Percentiles rank a stretch among this genome's conserved stretches.
phyloP scores from a whole-genome alignment of 2,797 vertebrate genomes.

The Octomys mimax region DNA sequence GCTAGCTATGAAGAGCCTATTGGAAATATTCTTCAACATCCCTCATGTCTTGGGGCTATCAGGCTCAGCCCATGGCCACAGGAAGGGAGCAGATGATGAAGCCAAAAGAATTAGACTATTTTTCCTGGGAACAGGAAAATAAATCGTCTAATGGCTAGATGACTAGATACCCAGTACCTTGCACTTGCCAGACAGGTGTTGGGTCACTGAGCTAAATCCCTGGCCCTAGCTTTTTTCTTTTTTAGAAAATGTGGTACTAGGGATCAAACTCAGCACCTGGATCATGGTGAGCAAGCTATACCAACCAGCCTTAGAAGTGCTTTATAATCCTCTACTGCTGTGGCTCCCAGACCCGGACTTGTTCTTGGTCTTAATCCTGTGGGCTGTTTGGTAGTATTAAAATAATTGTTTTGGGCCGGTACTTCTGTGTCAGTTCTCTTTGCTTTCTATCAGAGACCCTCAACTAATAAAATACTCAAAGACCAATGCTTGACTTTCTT shows the following conservation, averaged over 20 bases:
- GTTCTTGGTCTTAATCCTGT: background rate
- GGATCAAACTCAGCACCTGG: background rate
- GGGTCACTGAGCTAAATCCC: too few species aligned
- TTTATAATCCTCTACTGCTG: background rate
- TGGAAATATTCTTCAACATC: background rate
- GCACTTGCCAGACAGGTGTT: too few species aligned
- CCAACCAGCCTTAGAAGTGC: background rate
- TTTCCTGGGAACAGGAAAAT: conserved; percentile 5
- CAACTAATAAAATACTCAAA: background rate
- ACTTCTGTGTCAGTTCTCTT: conserved; percentile 38
- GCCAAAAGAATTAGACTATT: background rate
- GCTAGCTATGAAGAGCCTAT: background rate
- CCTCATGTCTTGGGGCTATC: background rate
- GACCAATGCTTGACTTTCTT: conserved; percentile 50
- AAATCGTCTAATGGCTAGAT: background rate
- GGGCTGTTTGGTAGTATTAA: background rate
- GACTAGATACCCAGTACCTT: too few species aligned
- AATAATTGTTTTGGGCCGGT: background rate
- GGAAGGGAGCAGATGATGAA: background rate
- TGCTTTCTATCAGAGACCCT: conserved; percentile 41
- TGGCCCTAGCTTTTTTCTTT: background rate
- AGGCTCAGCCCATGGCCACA: background rate
- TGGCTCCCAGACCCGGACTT: background rate
- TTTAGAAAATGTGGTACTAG: background rate
- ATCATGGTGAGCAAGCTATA: background rate